These are phyloP conservation scores for Lacerta viridis DNA, from an alignment of 2,797 vertebrate genomes.

Conservation along the genomic window DNA sequence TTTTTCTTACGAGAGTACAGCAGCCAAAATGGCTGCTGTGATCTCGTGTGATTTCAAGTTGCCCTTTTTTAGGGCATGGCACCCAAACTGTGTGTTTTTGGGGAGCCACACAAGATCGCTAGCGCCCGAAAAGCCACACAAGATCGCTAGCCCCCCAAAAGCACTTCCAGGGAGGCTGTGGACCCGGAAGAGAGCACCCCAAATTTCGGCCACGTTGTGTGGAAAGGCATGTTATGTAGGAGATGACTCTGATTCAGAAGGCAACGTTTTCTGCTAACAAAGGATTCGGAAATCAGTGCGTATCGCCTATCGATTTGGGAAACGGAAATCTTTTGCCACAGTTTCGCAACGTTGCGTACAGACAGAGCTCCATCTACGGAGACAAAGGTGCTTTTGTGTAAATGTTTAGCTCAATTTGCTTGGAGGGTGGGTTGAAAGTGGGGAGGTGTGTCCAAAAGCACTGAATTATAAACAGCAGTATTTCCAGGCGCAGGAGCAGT, in stretches of 20 bases:
- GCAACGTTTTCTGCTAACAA: background rate
- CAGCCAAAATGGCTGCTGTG: no score
- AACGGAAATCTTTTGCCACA: background rate
- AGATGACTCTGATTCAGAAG: accelerated
- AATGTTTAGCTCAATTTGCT: slow-evolving; percentile 31
- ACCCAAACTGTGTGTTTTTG: no score
- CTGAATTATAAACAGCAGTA: slow-evolving; percentile 35
- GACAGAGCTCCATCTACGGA: background rate
- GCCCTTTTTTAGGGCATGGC: no score
- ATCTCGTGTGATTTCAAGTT: no score
- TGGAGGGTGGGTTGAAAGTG: background rate
- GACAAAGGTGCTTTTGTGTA: slow-evolving; percentile 26
- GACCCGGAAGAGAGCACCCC: no score
- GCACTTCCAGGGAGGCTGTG: no score
- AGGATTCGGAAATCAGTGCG: background rate
- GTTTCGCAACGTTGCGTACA: background rate
- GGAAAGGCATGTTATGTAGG: no score
- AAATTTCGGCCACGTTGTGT: no score
- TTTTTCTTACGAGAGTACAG: no score
- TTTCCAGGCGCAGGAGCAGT: slow-evolving; percentile 8
- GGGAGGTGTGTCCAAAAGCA: background rate
- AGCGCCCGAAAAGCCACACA: no score
- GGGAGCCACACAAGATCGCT: no score
- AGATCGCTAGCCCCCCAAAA: no score
- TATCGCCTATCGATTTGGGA: background rate